Evolutionary conservation across 2,797 vertebrate species (phyloP).

Genomic region (Amazona finschi): DNA sequence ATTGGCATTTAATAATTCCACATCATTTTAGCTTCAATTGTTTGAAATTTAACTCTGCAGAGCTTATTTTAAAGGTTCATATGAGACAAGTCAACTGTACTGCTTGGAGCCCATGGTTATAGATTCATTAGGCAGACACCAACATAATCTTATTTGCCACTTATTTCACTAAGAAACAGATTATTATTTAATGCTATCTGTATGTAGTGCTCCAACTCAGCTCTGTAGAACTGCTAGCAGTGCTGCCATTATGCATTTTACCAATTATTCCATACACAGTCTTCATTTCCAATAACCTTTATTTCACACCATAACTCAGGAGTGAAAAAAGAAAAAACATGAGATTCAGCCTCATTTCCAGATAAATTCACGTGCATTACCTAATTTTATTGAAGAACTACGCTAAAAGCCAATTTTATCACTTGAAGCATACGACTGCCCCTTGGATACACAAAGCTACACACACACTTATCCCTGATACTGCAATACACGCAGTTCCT

Average conservation of each 20-base stretch:
- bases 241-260: slow-evolving; percentile 26
- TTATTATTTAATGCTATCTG: slow-evolving; percentile 43
- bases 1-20: background rate
- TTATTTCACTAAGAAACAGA: slow-evolving; percentile 17
- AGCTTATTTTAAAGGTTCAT: background rate
- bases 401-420: slow-evolving; percentile 55
- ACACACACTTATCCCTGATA: background rate
- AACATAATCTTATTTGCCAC: background rate
- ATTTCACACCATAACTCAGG: slow-evolving; percentile 29
- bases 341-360: slow-evolving; percentile 54
- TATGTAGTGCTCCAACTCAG: slow-evolving; percentile 9
- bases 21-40: background rate
- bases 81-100: background rate
- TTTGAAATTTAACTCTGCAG: background rate
- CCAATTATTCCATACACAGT: slow-evolving; percentile 14
- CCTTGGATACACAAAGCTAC: slow-evolving; percentile 39
- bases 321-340: background rate
- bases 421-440: slow-evolving; percentile 59
- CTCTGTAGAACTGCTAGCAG: slow-evolving; percentile 8
- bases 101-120: background rate
- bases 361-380: slow-evolving; percentile 37
- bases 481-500: background rate
- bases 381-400: slow-evolving; percentile 53
- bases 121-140: slow-evolving; percentile 7
- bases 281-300: slow-evolving; percentile 45